Conservation (phyloP, 64 coral and sea anemone genomes). For the Trachythela sp. region DNA sequence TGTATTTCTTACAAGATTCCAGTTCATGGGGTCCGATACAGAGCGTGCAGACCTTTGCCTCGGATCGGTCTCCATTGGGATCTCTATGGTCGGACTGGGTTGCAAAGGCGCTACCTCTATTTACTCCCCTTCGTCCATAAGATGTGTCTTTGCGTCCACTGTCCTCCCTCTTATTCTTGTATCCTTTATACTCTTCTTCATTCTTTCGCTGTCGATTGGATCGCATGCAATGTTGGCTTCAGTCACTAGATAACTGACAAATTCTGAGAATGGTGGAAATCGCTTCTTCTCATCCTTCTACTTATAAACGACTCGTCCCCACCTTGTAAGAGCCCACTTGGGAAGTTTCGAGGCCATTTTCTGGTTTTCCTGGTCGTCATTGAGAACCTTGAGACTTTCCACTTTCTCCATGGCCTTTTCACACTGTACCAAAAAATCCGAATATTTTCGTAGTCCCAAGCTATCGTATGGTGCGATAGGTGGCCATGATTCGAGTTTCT, state of each 20-base stretch:
- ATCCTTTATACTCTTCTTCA: no score
- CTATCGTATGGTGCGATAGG: no score
- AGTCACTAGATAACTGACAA: conserved; percentile 39
- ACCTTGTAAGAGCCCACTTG: conserved; percentile 12
- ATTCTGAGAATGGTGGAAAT: conserved; percentile 36
- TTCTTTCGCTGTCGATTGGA: conserved; percentile 49
- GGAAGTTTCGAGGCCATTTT: conserved; percentile 45
- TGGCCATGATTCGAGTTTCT: not conserved
- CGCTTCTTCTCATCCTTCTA: conserved; percentile 27
- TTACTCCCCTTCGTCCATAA: not conserved
- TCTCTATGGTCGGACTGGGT: not conserved
- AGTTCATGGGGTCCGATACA: conserved; percentile 28
- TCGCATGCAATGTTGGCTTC: conserved; percentile 49
- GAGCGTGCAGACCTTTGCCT: conserved; percentile 16
- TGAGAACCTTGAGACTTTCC: no score
- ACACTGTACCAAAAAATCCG: no score
- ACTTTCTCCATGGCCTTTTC: no score
- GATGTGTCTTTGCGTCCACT: no score
- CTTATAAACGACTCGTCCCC: conserved; percentile 5
- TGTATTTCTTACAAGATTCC: conserved; percentile 30
- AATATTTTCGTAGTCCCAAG: no score
- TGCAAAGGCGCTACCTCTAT: not conserved
- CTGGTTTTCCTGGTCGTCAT: conserved; percentile 5
- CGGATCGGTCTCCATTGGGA: not conserved
- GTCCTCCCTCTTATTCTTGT: conserved; percentile 35